phyloP scores from a whole-genome alignment of 2,797 vertebrate genomes.

The Kryptolebias ocellatus region DNA sequence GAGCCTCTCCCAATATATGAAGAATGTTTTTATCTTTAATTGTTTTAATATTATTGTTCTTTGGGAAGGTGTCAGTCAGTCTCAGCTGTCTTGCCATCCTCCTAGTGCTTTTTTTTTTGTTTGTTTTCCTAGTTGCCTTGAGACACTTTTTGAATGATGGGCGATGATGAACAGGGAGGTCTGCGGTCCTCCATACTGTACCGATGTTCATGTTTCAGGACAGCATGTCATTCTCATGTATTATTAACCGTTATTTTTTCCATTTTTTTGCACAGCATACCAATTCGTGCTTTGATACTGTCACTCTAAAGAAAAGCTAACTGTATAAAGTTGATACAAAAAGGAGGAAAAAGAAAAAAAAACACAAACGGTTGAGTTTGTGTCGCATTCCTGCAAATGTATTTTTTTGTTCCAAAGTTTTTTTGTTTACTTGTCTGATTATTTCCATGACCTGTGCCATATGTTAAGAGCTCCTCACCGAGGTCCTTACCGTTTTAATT shows the following conservation, averaged over 20 bases:
- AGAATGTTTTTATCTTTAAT: slow-evolving; percentile 50
- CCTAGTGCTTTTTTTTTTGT: slow-evolving; percentile 16
- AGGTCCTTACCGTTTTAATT: slow-evolving; percentile 2
- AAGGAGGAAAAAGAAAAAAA: slow-evolving; percentile 40
- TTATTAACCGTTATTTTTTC: slow-evolving; percentile 55
- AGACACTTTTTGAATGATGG: slow-evolving; percentile 70
- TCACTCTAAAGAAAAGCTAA: slow-evolving; percentile 84
- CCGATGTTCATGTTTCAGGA: slow-evolving; percentile 57
- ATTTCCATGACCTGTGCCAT: slow-evolving; percentile 85
- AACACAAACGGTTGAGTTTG: slow-evolving; percentile 14
- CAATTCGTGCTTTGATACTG: slow-evolving; percentile 83
- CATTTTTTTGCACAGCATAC: slow-evolving; percentile 54
- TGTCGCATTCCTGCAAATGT: slow-evolving; percentile 84
- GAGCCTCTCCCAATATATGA: slow-evolving; percentile 63
- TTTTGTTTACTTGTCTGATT: slow-evolving; percentile 80
- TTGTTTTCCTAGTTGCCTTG: slow-evolving; percentile 72
- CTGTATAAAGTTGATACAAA: slow-evolving; percentile 73
- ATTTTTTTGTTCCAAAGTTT: slow-evolving; percentile 71
- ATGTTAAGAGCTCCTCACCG: slow-evolving; percentile 69
- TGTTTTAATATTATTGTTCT: slow-evolving; percentile 21
- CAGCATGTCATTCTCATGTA: slow-evolving; percentile 39
- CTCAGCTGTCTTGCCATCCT: slow-evolving; percentile 26
- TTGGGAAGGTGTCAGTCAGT: slow-evolving; percentile 20
- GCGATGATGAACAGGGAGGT: slow-evolving; percentile 35
- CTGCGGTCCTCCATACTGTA: slow-evolving; percentile 73